These are phyloP conservation scores for Chiloscyllium plagiosum DNA, from an alignment of 2,113 vertebrate genomes.

Conservation along the genomic window DNA sequence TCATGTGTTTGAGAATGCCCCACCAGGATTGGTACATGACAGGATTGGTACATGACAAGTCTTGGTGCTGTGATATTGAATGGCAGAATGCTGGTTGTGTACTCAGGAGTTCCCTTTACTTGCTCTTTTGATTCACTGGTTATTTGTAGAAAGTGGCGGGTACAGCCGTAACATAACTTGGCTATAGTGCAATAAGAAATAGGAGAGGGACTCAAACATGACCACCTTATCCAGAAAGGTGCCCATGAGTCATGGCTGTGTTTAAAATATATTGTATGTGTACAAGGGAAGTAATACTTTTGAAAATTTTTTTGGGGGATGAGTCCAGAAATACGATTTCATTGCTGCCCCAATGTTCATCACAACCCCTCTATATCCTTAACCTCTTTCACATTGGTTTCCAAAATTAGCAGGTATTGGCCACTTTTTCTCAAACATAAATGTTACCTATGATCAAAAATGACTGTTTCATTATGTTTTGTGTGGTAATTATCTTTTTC, in stretches of 20 bases:
- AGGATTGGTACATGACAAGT: background rate
- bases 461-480: background rate
- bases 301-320: background rate
- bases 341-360: background rate
- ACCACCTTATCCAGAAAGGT: background rate
- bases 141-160: background rate
- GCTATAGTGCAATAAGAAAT: background rate
- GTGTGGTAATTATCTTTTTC: too few species aligned
- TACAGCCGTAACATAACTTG: background rate
- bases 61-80: background rate
- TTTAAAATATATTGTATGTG: background rate
- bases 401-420: background rate
- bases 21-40: background rate
- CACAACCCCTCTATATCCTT: background rate
- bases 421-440: background rate
- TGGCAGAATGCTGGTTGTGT: background rate
- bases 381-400: background rate
- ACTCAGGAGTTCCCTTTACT: background rate
- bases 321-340: background rate
- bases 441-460: background rate
- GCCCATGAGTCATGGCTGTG: background rate
- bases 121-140: background rate
- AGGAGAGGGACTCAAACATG: background rate
- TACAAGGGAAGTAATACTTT: background rate
- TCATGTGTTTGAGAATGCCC: background rate